Evolutionary conservation across 2,888 invertebrate species (phyloP), one percentile per base, ranked within the genome.

Genomic region (Cephalotes varians): DNA sequence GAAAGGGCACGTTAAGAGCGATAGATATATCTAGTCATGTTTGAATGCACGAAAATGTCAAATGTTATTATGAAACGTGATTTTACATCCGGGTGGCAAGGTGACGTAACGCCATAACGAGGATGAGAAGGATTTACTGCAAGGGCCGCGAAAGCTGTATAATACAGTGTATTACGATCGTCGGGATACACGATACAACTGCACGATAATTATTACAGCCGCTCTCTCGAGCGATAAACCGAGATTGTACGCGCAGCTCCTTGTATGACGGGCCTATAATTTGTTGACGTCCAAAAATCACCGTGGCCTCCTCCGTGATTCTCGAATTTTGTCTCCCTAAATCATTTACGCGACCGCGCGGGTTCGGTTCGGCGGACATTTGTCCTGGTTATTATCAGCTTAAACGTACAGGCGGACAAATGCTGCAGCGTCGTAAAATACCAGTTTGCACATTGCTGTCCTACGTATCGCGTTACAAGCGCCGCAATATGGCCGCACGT

Each of bases 361-460:
- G 64, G 58, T 71, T 71, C 56, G 12, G 34, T 51, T 69, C 51
- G 34, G 21, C 71, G 49, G 64, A 69, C 86, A 82, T 82, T 88
- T 80, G 88, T 87, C 81, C 85, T 76, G 87, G 84, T 88, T 88
- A 88, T 88, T 88, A 88, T 88, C 88, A 82, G 84, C 86, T 85
- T 88, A 88, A 88, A 84, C 81, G 83, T 87, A 88, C 84, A 82
- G 2, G 82, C 81, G 88, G 81, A 87, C 86, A 85, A 88, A 89
- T 85, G 85, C 85, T 86, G 89, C 87, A n/a, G 83, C 89, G 60
- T 84, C 87, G 86, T 89, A 89, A 89, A 77, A 89, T 87, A 87
- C 82, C 72, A 74, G 88, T 85, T 86, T 72, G 84, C 81, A 81
- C 79, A 49, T 76, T 31, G 60, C 64, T 77, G 80, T 74, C 54